A percentile compares a stretch with the other conserved stretches of the same genome.
These are phyloP conservation scores for Sebastes hubbsi DNA, from an alignment of 2,797 vertebrate genomes.

Conservation along the genomic window DNA sequence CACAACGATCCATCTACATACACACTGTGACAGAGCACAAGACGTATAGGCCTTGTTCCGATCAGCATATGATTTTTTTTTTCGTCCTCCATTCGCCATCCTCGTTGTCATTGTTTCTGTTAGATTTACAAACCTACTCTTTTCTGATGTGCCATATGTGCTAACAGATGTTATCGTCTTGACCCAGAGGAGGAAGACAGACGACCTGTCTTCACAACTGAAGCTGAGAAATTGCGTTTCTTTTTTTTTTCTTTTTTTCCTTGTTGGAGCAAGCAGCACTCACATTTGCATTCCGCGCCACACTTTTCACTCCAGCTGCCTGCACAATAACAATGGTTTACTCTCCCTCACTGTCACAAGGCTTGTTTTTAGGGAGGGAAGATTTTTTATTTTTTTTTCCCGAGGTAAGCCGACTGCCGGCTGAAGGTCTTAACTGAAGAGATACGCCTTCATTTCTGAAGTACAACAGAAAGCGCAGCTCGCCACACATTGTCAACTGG, in stretches of 20 bases:
- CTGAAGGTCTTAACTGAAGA: slow-evolving; percentile 30
- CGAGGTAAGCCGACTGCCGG: slow-evolving; percentile 5
- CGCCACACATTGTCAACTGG: slow-evolving; percentile 8
- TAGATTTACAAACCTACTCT: slow-evolving; percentile 76
- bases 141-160: slow-evolving; percentile 78
- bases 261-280: slow-evolving; percentile 3
- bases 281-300: slow-evolving; percentile 59
- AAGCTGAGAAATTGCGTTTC: slow-evolving; percentile 78
- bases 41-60: slow-evolving; percentile 46
- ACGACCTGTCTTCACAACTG: slow-evolving; percentile 81
- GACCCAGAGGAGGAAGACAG: slow-evolving; percentile 78
- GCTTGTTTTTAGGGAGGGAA: slow-evolving; percentile 34
- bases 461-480: background rate
- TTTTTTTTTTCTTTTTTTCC: background rate
- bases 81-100: slow-evolving; percentile 50
- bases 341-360: slow-evolving; percentile 44
- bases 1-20: background rate
- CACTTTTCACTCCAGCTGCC: slow-evolving; percentile 59
- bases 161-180: slow-evolving; percentile 82
- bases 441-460: slow-evolving; percentile 20
- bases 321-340: slow-evolving; percentile 51
- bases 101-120: slow-evolving; percentile 71
- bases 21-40: slow-evolving; percentile 22
- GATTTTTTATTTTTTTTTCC: slow-evolving; percentile 18
- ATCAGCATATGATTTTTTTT: slow-evolving; percentile 73